These are phyloP conservation scores for Galemys pyrenaicus DNA, from an alignment of 2,113 vertebrate genomes.

Conservation along the genomic window DNA sequence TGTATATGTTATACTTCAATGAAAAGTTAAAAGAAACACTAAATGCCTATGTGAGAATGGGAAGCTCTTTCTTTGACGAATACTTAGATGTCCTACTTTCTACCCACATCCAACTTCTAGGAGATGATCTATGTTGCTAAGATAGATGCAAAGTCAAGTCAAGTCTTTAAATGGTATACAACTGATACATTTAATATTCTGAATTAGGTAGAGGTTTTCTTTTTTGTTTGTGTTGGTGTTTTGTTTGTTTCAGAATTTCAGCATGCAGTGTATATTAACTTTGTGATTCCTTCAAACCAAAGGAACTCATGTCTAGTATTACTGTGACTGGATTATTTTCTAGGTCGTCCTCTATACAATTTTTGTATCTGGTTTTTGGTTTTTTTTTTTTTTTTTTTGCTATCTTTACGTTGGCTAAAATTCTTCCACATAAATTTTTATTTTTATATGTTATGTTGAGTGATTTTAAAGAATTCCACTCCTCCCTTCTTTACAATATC, in stretches of 20 bases:
- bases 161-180: neutral
- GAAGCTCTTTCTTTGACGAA: neutral
- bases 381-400: neutral
- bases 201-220: neutral
- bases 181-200: slow-evolving; percentile 23
- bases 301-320: neutral
- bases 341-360: neutral
- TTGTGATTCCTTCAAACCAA: slow-evolving; percentile 28
- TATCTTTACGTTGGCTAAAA: neutral
- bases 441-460: neutral
- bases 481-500: slow-evolving; percentile 4
- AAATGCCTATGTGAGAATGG: slow-evolving; percentile 12
- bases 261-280: neutral
- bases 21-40: slow-evolving; percentile 35
- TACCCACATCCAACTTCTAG: neutral
- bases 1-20: neutral
- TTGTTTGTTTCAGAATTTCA: neutral
- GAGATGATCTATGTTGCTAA: slow-evolving; percentile 37
- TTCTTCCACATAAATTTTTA: neutral
- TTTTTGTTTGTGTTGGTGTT: too few relatives aligned
- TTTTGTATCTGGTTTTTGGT: neutral
- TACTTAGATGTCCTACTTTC: neutral
- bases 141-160: slow-evolving; percentile 20
- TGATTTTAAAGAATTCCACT: slow-evolving; percentile 4
- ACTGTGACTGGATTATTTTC: neutral